A percentile compares a stretch with the other conserved stretches of the same genome.
phyloP scores from a whole-genome alignment of 35 echinoderm and acorn worm species.

The Ophioderma brevispina region DNA sequence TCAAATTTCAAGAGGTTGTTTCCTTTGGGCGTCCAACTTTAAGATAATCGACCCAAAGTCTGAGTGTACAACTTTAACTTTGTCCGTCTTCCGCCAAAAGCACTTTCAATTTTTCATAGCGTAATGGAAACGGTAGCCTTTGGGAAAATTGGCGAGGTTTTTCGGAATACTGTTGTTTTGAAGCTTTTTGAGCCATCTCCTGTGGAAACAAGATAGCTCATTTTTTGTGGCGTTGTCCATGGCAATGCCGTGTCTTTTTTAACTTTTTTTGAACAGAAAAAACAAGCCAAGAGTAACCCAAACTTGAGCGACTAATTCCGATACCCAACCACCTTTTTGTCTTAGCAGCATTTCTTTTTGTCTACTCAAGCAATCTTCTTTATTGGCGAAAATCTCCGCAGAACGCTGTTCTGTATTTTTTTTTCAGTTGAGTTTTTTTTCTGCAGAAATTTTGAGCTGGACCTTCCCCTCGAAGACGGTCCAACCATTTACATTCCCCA shows the following conservation, averaged over 20 bases:
- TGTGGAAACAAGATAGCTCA: conserved; percentile 43
- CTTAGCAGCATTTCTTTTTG: conserved; percentile 23
- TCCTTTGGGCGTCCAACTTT: conserved; percentile 25
- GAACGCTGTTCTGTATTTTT: conserved; percentile 57
- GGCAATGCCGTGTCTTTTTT: background rate
- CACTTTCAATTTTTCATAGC: conserved; percentile 45
- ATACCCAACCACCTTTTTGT: conserved; percentile 53
- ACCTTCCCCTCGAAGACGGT: conserved; percentile 62
- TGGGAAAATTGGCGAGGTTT: background rate
- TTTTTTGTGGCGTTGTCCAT: conserved; percentile 49
- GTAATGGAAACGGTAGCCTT: conserved; percentile 7
- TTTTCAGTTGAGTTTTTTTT: conserved; percentile 46
- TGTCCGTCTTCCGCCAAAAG: conserved; percentile 41
- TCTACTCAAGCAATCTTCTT: background rate
- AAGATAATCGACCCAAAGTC: conserved; percentile 30
- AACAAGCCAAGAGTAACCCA: background rate
- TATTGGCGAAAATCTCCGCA: conserved; percentile 42
- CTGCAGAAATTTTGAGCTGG: background rate
- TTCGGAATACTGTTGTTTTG: background rate
- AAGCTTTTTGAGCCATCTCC: background rate
- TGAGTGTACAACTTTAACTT: conserved; percentile 55
- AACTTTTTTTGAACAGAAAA: background rate
- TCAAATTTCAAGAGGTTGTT: conserved; percentile 22
- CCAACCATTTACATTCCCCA: conserved; percentile 64
- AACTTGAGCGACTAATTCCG: background rate